phyloP scores from a whole-genome alignment of 2,113 vertebrate species.

The Syrrhaptes paradoxus region DNA sequence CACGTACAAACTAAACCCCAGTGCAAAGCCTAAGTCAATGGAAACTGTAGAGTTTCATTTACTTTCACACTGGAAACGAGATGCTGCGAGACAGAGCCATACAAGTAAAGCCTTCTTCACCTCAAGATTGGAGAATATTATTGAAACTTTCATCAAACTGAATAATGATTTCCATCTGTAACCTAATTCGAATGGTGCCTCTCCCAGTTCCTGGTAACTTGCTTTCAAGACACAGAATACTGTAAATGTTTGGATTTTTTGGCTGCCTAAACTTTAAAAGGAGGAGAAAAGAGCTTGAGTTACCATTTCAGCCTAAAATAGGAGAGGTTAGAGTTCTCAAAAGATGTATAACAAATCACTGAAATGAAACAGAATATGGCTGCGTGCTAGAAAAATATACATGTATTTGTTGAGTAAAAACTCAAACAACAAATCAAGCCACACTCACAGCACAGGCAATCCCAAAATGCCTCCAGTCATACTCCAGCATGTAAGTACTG shows the following conservation, averaged over 20 bases:
- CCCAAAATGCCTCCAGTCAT: background rate
- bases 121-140: slow-evolving; percentile 55
- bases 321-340: background rate
- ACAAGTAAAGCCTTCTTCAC: slow-evolving; percentile 44
- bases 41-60: slow-evolving; percentile 57
- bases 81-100: slow-evolving; percentile 1
- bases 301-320: background rate
- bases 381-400: background rate
- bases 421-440: background rate
- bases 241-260: slow-evolving; percentile 51
- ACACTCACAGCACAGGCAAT: background rate
- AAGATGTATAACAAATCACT: background rate
- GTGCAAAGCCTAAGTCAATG: slow-evolving; percentile 9
- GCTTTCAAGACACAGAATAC: slow-evolving; percentile 28
- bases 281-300: slow-evolving; percentile 3
- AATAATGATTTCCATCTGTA: slow-evolving; percentile 65
- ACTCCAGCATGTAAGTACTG: background rate
- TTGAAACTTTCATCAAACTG: slow-evolving; percentile 59
- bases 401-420: background rate
- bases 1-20: slow-evolving; percentile 24
- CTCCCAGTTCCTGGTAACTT: slow-evolving; percentile 60
- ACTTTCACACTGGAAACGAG: slow-evolving; percentile 18
- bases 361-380: background rate
- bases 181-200: slow-evolving; percentile 2
- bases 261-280: slow-evolving; percentile 20